A percentile compares a stretch with the other conserved stretches of the same genome.
Conservation (phyloP, 2,113 vertebrate species). For the Mastomys natalensis region DNA sequence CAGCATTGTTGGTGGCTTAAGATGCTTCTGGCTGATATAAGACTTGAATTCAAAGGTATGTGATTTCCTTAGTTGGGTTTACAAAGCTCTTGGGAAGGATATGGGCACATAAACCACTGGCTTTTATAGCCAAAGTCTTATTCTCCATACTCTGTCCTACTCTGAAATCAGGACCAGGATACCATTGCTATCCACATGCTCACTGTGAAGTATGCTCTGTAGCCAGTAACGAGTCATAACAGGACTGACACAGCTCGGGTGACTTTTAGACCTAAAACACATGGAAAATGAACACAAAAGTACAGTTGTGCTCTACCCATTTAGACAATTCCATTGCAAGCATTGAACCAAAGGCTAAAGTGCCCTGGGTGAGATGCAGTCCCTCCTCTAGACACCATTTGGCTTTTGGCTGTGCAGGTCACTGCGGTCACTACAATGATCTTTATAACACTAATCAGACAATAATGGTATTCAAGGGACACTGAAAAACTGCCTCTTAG, state of each 20-base stretch:
- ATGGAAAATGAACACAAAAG: conserved; percentile 70
- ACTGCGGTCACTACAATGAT: conserved; percentile 99
- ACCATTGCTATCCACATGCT: not conserved
- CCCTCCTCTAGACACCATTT: conserved; percentile 97
- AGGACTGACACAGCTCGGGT: conserved; percentile 5
- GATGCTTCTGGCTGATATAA: not conserved
- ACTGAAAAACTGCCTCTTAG: conserved; percentile 97
- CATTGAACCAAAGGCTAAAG: conserved; percentile 98
- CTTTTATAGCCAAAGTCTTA: not conserved
- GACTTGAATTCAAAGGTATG: not conserved
- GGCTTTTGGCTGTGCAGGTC: conserved; percentile 99
- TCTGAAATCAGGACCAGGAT: not conserved
- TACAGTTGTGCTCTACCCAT: conserved; percentile 96
- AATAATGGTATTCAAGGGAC: conserved; percentile 99
- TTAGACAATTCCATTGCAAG: conserved; percentile 98
- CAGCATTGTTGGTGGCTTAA: not conserved
- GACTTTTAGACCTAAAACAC: conserved; percentile 71
- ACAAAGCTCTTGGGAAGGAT: not conserved
- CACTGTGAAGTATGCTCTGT: not conserved
- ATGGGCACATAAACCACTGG: not conserved
- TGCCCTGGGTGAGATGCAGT: conserved; percentile 99
- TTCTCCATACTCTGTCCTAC: not conserved
- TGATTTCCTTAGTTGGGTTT: not conserved
- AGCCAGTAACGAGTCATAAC: not conserved
- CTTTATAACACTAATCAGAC: conserved; percentile 98